phyloP scores from a whole-genome alignment of 2,113 vertebrate species.

The Neopipo cinnamomea region DNA sequence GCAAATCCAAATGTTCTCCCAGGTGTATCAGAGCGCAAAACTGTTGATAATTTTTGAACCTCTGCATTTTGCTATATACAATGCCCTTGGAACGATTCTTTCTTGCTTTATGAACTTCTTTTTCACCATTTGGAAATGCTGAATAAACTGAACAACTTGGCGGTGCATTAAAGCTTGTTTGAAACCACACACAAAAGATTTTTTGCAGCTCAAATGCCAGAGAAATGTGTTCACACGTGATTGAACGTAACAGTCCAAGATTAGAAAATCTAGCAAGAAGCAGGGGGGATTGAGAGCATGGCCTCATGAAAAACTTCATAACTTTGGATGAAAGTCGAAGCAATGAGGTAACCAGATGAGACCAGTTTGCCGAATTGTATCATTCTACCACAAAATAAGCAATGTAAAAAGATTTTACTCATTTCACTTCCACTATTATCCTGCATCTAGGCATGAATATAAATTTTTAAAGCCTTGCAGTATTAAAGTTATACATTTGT shows the following conservation, averaged over 20 bases:
- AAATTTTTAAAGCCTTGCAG: slow-evolving; percentile 15
- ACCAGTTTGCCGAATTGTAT: background rate
- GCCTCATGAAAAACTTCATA: slow-evolving; percentile 1
- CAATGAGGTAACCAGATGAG: background rate
- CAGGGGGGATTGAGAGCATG: background rate
- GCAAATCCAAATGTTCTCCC: background rate
- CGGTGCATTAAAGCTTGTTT: background rate
- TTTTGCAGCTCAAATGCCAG: slow-evolving; percentile 5
- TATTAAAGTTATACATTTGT: slow-evolving; percentile 56
- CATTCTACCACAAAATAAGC: background rate
- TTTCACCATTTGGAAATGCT: slow-evolving; percentile 1
- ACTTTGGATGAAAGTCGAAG: background rate
- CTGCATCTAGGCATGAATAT: slow-evolving; percentile 5
- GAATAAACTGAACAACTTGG: slow-evolving; percentile 27
- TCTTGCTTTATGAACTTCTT: background rate
- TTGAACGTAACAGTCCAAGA: slow-evolving; percentile 8
- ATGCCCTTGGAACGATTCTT: background rate
- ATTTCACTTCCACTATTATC: slow-evolving; percentile 10
- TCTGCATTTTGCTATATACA: background rate
- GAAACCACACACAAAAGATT: slow-evolving; percentile 24
- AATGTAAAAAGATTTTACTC: background rate
- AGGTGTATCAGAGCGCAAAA: background rate
- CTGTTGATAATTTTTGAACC: background rate
- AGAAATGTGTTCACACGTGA: slow-evolving; percentile 1
- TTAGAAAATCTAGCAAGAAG: slow-evolving; percentile 19